phyloP scores from a whole-genome alignment of 2,113 vertebrate genomes.

The Calonectris borealis region DNA sequence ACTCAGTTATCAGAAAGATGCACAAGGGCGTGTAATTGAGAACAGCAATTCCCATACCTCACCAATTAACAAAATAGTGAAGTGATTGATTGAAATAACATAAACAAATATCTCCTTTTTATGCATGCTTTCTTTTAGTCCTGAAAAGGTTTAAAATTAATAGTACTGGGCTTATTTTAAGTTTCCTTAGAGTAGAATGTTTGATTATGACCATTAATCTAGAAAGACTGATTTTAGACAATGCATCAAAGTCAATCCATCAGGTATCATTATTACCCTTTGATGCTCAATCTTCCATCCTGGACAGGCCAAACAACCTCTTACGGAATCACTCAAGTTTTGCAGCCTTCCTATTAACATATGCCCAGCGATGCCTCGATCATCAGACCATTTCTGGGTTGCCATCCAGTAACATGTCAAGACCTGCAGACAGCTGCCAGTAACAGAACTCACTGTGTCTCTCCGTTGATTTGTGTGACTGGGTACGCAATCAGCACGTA shows the following conservation, averaged over 20 bases:
- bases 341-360: not conserved
- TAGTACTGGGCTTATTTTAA: not conserved
- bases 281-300: not conserved
- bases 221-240: not conserved
- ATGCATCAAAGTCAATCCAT: not conserved
- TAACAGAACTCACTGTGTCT: not conserved
- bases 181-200: not conserved
- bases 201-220: not conserved
- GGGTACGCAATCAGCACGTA: not conserved
- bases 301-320: not conserved
- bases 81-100: not conserved
- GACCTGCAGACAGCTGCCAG: not conserved
- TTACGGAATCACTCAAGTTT: not conserved
- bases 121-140: not conserved
- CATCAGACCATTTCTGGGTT: not conserved
- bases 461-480: rapidly evolving
- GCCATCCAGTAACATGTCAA: not conserved
- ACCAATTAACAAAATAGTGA: not conserved
- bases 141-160: not conserved
- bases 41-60: not conserved
- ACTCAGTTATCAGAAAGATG: not conserved
- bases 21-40: not conserved
- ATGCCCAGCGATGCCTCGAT: not conserved
- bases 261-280: not conserved
- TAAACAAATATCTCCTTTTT: not conserved